Base-by-base conservation (phyloP, 2,113 vertebrate genomes). In the Malaclemys terrapin region DNA sequence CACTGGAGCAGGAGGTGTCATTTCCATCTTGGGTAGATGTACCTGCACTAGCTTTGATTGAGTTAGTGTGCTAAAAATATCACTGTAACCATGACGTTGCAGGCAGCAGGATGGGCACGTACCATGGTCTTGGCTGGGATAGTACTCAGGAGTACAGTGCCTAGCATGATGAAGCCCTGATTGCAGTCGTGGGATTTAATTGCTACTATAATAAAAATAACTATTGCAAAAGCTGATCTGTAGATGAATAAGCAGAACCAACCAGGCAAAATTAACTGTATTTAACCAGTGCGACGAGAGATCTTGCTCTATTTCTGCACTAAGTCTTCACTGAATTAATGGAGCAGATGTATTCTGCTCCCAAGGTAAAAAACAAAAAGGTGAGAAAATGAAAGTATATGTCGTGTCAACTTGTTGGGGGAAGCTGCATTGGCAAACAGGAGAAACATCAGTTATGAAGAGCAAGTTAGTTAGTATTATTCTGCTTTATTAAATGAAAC, bases 401-500 rank as follows among this genome's bases (percentile, higher is more conserved):
- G 82, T 89, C 88, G 8, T 84, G 42, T 91, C 88, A 87, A 93
- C 12, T 19, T 81, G 57, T 80, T 96, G 95, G 84, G 89, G 75
- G 72, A 91, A 93, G 47, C n/a, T 72, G 47, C 10, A 10, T 25
- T 89, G 54, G 76, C 24, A 93, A 93, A 95, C 25, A 94, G 93
- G 84, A 56, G 79, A 95, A 93, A 82, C 16, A 86, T 72, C 87
- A 89, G 88, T 89, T 93, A 96, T 93, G 92, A 27, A 82, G 8
- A 89, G 35, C 50, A 96, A 89, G 93, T 95, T 35, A 38, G 78
- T 49, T 57, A 62, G 56, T 92, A 38, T 79, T 94, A 83, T 93
- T 76, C 35, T 69, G n/a, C 72, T 89, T 93, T 94, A 93, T 94
- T 93, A 87, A 92, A 93, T 76, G 27, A 92, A 57, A 93, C 56